A percentile compares a stretch with the other conserved stretches of the same genome.
phyloP scores from a whole-genome alignment of 2,113 vertebrate species.

The Coregonus clupeaformis region DNA sequence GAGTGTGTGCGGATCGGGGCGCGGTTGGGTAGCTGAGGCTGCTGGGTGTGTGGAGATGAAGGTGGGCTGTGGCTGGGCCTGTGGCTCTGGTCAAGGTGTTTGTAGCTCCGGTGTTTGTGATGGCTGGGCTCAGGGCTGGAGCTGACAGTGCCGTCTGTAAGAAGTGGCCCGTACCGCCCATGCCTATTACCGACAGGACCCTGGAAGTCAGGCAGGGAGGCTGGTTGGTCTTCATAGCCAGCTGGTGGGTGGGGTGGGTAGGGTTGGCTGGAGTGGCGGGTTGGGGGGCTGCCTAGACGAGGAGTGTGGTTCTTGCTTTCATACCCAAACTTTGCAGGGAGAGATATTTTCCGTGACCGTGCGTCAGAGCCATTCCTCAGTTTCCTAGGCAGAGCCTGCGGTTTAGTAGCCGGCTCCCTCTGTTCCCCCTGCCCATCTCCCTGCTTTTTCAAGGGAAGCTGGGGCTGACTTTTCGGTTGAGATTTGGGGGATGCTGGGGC shows the following conservation, averaged over 20 bases:
- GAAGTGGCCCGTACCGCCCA: conserved; percentile 30
- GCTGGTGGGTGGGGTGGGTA: conserved; percentile 5
- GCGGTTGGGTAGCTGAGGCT: conserved; percentile 20
- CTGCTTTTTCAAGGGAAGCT: conserved; percentile 40
- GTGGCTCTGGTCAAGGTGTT: conserved; percentile 44
- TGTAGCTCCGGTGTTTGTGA: conserved; percentile 29
- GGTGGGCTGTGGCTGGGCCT: conserved; percentile 18
- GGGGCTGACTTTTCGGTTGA: conserved; percentile 1
- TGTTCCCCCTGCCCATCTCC: conserved; percentile 25
- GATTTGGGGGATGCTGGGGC: conserved; percentile 11
- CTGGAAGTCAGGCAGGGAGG: conserved; percentile 13
- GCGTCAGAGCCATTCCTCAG: background rate
- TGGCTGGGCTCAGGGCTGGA: conserved; percentile 62
- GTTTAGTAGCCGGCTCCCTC: conserved; percentile 20
- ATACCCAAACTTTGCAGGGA: conserved; percentile 49
- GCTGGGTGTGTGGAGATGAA: conserved; percentile 8
- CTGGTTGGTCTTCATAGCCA: conserved; percentile 19
- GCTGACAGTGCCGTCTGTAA: conserved; percentile 62
- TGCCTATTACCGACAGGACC: conserved; percentile 40
- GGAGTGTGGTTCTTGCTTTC: conserved; percentile 25
- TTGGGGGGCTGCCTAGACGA: conserved; percentile 41
- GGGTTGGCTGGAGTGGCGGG: conserved; percentile 4
- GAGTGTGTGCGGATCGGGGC: conserved; percentile 24
- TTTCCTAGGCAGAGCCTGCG: conserved; percentile 36
- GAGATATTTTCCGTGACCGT: conserved; percentile 28